Conservation (phyloP, 2,113 vertebrate species). For the Epinephelus lanceolatus region DNA sequence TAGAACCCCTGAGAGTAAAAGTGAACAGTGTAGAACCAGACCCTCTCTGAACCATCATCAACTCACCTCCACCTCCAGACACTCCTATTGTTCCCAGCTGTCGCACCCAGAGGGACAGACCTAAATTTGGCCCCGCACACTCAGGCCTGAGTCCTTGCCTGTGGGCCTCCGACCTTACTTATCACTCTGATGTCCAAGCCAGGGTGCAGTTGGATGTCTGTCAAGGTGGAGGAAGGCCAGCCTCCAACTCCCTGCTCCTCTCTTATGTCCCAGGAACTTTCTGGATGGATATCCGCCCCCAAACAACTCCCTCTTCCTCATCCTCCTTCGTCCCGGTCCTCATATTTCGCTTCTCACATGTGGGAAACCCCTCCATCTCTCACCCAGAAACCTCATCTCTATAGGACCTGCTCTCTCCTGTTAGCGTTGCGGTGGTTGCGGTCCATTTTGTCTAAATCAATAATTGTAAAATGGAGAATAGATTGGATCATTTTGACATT, state of each 20-base stretch:
- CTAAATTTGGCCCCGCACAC: constrained; percentile 26
- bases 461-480: constrained; percentile 29
- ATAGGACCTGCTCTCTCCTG: constrained; percentile 12
- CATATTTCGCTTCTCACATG: constrained; percentile 43
- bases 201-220: constrained; percentile 48
- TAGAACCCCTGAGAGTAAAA: constrained; percentile 29
- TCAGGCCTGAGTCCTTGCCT: constrained; percentile 30
- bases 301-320: constrained; percentile 40
- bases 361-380: constrained; percentile 46
- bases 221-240: constrained; percentile 48
- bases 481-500: constrained; percentile 44
- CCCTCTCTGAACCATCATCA: constrained; percentile 20
- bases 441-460: constrained; percentile 48
- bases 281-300: constrained; percentile 44
- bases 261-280: constrained; percentile 25
- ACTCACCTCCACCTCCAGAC: background rate
- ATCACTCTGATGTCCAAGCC: constrained; percentile 56
- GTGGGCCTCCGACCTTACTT: constrained; percentile 25
- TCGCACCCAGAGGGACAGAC: constrained; percentile 37
- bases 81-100: constrained; percentile 13
- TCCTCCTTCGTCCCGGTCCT: constrained; percentile 29
- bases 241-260: constrained; percentile 41
- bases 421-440: constrained; percentile 23
- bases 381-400: constrained; percentile 2
- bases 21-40: constrained; percentile 20